These are phyloP conservation scores for Bungarus multicinctus DNA, from an alignment of 2,113 vertebrate genomes.

Conservation along the genomic window DNA sequence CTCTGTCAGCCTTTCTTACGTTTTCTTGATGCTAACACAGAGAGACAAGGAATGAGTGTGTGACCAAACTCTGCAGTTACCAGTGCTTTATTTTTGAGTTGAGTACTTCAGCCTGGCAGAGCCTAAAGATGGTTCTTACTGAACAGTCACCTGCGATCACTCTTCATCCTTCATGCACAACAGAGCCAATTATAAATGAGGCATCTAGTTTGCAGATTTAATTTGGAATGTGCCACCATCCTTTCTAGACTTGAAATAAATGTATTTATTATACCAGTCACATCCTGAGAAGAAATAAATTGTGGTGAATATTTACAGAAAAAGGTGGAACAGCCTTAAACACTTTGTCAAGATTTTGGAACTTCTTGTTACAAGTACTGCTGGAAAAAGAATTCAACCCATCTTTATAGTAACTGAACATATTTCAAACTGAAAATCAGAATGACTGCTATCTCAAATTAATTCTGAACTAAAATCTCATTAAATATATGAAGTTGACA, in stretches of 20 bases:
- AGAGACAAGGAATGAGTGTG: constrained; percentile 58
- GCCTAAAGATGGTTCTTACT: constrained; percentile 41
- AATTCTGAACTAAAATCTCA: not conserved
- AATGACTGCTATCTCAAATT: not conserved
- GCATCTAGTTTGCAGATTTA: constrained; percentile 49
- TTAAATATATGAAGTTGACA: not conserved
- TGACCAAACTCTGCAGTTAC: constrained; percentile 30
- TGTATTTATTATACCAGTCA: not conserved
- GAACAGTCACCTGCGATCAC: constrained; percentile 1
- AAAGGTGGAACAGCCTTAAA: not conserved
- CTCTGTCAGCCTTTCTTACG: constrained; percentile 58
- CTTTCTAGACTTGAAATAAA: not conserved
- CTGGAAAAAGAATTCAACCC: not conserved
- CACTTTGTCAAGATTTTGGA: not conserved
- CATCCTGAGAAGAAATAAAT: constrained; percentile 17
- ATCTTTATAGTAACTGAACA: not conserved
- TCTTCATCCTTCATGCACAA: constrained; percentile 31
- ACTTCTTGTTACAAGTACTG: not conserved
- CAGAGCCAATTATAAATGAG: constrained; percentile 47
- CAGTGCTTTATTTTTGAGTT: constrained; percentile 28
- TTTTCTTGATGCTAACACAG: constrained; percentile 57
- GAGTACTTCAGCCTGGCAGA: constrained; percentile 50
- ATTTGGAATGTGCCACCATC: constrained; percentile 25
- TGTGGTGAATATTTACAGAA: accelerated
- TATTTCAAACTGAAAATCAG: not conserved